Base-by-base conservation (phyloP, 2,797 vertebrate genomes). In the Salmo trutta region DNA sequence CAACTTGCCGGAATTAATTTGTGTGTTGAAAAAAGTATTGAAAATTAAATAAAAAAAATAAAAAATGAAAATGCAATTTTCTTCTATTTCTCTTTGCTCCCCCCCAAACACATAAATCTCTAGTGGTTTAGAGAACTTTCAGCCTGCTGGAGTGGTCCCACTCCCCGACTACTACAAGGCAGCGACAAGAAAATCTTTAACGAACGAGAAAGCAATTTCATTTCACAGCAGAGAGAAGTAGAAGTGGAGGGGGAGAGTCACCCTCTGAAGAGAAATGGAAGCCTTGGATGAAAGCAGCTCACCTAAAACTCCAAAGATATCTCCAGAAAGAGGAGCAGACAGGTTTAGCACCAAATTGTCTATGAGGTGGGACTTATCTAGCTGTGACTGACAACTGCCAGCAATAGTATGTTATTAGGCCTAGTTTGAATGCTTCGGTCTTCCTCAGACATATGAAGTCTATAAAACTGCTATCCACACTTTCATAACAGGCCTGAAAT, bases 1-100 rank as follows among this genome's bases (percentile, higher is more conserved):
- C 93, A 94, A 93, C 88, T 90, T 88, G 91, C 87, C 80, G 33
- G 88, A 93, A 93, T 93, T 93, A 84, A 93, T 94, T 93, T 92
- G 86, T 84, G 83, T 84, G 41, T 91, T 86, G 41, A 77, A 87
- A 71, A 72, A 73, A 75, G 78, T 33, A 31, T 7, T 72, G 73
- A 81, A 82, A 84, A 81, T 83, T 75, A 47, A 10, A 47, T 47
- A 88, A 88, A 76, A 80, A 75, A 86, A 85, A 88, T 84, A 75
- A 47, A 12, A 14, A 76, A 82, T 70, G 67, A 83, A 79, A 83
- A 80, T 83, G 78, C 78, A 24, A 86, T 89, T 91, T 91, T 88
- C 81, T 85, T 27, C 84, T 84, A 84, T 86, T 86, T 86, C 79
- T 80, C 73, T 79, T 83, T 69, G 80, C 74, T 67, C 10, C 67